Evolutionary conservation across 2,888 invertebrate species (phyloP).

Genomic region (Melanostoma mellinum): DNA sequence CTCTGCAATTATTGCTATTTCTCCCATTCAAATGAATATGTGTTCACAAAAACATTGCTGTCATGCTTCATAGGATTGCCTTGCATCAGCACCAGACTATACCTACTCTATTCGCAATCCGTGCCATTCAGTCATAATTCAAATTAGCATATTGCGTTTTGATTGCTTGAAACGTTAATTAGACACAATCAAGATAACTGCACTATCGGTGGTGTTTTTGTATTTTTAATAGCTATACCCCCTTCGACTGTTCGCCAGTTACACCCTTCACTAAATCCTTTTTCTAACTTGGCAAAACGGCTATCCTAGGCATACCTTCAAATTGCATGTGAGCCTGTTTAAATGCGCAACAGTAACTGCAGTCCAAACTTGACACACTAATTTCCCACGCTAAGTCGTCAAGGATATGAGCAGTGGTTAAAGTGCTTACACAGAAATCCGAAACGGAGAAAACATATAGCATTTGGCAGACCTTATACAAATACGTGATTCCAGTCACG

Average conservation of each 20-base stretch:
- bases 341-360: constrained; percentile 45
- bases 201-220: constrained; percentile 26
- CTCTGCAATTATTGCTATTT: too few relatives aligned
- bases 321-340: constrained; percentile 37
- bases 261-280: not conserved
- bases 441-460: constrained; percentile 44
- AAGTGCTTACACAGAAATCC: constrained; percentile 33
- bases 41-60: too few relatives aligned
- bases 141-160: constrained; percentile 72
- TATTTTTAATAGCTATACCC: constrained; percentile 12
- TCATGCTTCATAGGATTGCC: too few relatives aligned
- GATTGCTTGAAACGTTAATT: constrained; percentile 70
- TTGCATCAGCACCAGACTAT: not conserved
- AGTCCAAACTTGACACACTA: constrained; percentile 59
- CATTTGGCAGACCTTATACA: not conserved
- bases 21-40: too few relatives aligned
- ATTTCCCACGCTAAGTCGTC: constrained; percentile 72
- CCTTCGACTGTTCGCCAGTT: not conserved
- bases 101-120: not conserved
- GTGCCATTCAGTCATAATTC: constrained; percentile 26
- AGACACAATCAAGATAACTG: constrained; percentile 68
- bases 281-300: constrained; percentile 1
- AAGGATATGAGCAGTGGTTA: constrained; percentile 58
- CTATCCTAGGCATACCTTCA: constrained; percentile 13
- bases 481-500: constrained; percentile 32